Conservation (phyloP, 2,113 vertebrate genomes). For the Glaucidium brasilianum region DNA sequence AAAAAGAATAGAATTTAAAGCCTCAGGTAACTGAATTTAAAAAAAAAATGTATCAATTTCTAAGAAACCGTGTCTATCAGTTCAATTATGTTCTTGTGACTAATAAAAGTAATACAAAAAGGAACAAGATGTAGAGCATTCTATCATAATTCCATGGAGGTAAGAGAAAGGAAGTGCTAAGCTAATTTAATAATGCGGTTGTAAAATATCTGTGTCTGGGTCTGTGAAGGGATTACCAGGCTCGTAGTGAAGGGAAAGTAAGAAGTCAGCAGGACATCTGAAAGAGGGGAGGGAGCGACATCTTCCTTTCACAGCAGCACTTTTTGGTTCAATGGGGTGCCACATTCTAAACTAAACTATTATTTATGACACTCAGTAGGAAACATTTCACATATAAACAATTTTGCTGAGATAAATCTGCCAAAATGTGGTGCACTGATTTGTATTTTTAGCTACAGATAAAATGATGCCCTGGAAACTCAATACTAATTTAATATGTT, state of each 20-base stretch:
- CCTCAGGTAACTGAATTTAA: not conserved
- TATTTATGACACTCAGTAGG: slow-evolving; percentile 60
- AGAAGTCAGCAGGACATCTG: slow-evolving; percentile 16
- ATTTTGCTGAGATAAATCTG: slow-evolving; percentile 42
- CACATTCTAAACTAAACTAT: slow-evolving; percentile 52
- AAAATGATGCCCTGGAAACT: slow-evolving; percentile 34
- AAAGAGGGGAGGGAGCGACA: not conserved
- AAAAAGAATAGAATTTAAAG: not conserved
- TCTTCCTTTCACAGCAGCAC: not conserved
- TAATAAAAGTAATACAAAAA: not conserved
- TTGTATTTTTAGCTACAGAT: slow-evolving; percentile 41
- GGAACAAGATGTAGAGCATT: slow-evolving; percentile 7
- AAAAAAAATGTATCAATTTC: not conserved
- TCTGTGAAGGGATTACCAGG: not conserved
- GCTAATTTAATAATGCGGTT: slow-evolving; percentile 28
- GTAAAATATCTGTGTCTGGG: slow-evolving; percentile 28
- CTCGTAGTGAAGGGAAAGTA: not conserved
- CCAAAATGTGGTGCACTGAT: not conserved
- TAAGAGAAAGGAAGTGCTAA: slow-evolving; percentile 42
- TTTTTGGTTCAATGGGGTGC: slow-evolving; percentile 34
- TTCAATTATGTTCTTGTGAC: not conserved
- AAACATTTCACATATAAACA: slow-evolving; percentile 58
- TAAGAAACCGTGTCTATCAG: not conserved
- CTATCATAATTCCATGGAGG: slow-evolving; percentile 21
- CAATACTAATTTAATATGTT: not conserved